Evolutionary conservation across 2,113 vertebrate species (phyloP).

Genomic region (Clupea harengus): DNA sequence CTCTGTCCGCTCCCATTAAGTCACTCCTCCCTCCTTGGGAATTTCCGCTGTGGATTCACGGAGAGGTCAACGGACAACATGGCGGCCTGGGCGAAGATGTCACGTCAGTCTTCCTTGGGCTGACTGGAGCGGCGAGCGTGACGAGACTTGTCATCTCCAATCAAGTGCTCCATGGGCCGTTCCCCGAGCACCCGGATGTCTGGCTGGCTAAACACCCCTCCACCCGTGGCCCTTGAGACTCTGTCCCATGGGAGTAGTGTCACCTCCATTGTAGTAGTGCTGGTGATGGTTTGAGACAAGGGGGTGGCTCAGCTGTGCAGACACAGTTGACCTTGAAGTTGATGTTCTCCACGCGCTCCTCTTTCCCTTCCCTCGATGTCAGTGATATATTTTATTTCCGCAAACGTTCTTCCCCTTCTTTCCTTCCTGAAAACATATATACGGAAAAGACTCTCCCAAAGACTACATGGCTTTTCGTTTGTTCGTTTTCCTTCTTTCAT

Average conservation of each 20-base stretch:
- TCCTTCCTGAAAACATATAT: neutral
- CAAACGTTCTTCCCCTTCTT: neutral
- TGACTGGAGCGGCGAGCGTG: constrained; percentile 29
- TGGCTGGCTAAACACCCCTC: neutral
- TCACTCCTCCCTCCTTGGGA: constrained; percentile 9
- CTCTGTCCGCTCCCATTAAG: constrained; percentile 32
- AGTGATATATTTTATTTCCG: neutral
- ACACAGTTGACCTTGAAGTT: constrained; percentile 34
- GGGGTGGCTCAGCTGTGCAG: constrained; percentile 22
- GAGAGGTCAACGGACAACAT: constrained; percentile 35
- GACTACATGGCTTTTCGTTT: neutral
- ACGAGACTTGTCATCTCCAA: constrained; percentile 37
- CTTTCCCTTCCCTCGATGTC: neutral
- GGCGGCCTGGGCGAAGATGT: neutral
- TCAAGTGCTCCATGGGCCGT: constrained; percentile 22
- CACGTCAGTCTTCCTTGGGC: neutral
- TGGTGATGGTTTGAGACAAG: constrained; percentile 34
- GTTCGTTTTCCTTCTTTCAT: neutral
- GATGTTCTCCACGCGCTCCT: constrained; percentile 22
- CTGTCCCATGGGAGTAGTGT: constrained; percentile 23
- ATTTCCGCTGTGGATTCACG: constrained; percentile 22
- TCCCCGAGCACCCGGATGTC: constrained; percentile 11
- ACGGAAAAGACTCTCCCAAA: neutral
- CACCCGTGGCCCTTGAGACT: constrained; percentile 19
- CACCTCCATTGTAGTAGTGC: constrained; percentile 34